Evolutionary conservation across 2,888 invertebrate species (phyloP), one percentile per base, ranked within the genome.

Genomic region (Stenoptilia bipunctidactyla): DNA sequence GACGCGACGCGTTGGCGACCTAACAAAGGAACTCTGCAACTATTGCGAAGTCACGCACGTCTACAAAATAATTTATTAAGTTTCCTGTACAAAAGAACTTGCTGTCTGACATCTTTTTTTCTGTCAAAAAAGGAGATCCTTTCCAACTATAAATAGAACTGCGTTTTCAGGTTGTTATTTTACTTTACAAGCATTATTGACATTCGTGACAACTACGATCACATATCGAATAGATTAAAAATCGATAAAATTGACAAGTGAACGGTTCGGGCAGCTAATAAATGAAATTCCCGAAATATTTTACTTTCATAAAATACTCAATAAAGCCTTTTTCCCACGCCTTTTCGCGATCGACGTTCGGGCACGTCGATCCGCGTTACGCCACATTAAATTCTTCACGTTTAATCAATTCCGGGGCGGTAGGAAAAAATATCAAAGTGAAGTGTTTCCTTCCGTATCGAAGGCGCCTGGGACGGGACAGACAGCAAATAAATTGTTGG

Each of bases 401-500:
- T 74, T 74, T 71, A 75, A 76, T 76, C 73, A 76, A 73, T 70
- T 70, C 62, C 60, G 58, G 57, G 56, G 50, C 48, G 57, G 55
- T 55, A 58, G 56, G 59, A 61, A 69, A 69, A 70, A 72, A 69
- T 66, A 64, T 66, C 62, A 59, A 58, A 66, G 58, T 66, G 56
- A 63, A 72, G 59, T 66, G 59, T 64, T 74, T 70, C 61, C 67
- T 64, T 67, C 61, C 62, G 65, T 61, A 72, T 70, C 62, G 63
- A 63, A 58, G 58, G 56, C 61, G 62, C 58, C 57, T 56, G 56
- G 55, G 63, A 56, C 50, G 61, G 58, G 58, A 58, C 57, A 72
- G 70, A 75, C 66, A 69, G 69, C 60, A 66, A 70, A 80, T 74
- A 79, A 77, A 79, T 79, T 66, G 67, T 69, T 74, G 73, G 70